Evolutionary conservation across 2,888 invertebrate genomes (phyloP).

Genomic region (Cryptocheilus praepositus): DNA sequence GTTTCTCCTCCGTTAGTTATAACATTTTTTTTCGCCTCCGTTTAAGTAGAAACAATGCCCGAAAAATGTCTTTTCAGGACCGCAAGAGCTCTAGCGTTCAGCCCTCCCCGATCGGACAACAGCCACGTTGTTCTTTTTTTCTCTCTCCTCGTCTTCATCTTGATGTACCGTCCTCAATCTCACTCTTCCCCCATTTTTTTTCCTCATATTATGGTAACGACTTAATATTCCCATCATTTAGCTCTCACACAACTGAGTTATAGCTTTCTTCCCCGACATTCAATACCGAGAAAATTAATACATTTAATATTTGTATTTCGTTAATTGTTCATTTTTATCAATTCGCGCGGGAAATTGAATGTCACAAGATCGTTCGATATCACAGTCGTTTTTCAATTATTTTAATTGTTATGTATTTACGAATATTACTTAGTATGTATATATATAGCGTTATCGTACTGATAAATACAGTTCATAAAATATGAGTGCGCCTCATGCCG

Average conservation of each 20-base stretch:
- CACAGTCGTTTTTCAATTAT: slow-evolving; percentile 73
- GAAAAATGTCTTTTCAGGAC: slow-evolving; percentile 62
- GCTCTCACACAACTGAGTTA: slow-evolving; percentile 58
- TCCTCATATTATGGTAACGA: slow-evolving; percentile 64
- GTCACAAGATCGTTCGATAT: slow-evolving; percentile 75
- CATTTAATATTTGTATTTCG: slow-evolving; percentile 63
- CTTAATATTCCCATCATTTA: slow-evolving; percentile 65
- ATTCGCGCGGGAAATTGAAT: slow-evolving; percentile 72
- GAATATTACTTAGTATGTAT: slow-evolving; percentile 70
- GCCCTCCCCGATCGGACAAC: slow-evolving; percentile 73
- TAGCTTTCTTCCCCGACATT: slow-evolving; percentile 61
- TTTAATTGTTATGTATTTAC: slow-evolving; percentile 70
- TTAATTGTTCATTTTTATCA: slow-evolving; percentile 64
- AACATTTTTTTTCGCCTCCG: no score
- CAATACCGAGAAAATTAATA: slow-evolving; percentile 67
- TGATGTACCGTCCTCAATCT: no score
- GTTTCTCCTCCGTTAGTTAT: neutral
- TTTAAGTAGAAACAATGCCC: slow-evolving; percentile 70
- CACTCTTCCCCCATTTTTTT: no score
- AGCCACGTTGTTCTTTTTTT: slow-evolving; percentile 61
- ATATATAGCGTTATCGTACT: slow-evolving; percentile 69
- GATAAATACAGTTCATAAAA: slow-evolving; percentile 73
- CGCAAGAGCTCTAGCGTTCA: slow-evolving; percentile 67
- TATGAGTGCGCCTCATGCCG: slow-evolving; percentile 68
- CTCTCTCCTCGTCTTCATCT: slow-evolving; percentile 7